Percentiles rank a stretch among this genome's conserved stretches.
phyloP scores from a whole-genome alignment of 2,888 invertebrate species.

The Cataglyphis albicans region DNA sequence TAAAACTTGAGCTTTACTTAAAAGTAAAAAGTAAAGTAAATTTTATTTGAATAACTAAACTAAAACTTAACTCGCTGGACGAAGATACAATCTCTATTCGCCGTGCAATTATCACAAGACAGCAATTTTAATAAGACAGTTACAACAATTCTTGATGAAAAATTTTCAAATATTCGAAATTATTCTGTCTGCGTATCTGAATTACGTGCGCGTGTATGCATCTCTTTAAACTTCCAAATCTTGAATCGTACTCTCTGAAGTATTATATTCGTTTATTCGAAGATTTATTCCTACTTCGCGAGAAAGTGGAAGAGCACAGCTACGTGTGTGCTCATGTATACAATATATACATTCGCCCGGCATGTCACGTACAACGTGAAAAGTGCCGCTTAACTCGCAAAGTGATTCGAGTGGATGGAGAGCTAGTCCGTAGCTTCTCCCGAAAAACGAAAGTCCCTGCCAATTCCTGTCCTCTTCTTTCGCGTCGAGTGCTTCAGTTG shows the following conservation, averaged over 20 bases:
- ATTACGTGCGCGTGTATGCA: background rate
- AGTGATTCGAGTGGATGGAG: slow-evolving; percentile 52
- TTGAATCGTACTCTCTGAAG: background rate
- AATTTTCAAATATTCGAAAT: background rate
- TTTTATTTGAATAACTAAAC: slow-evolving; percentile 5
- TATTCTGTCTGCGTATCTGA: slow-evolving; percentile 3
- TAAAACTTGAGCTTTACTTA: background rate
- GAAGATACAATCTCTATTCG: background rate
- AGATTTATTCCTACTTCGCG: slow-evolving; percentile 36
- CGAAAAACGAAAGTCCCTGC: slow-evolving; percentile 40
- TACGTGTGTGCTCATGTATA: slow-evolving; percentile 25
- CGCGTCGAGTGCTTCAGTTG: background rate
- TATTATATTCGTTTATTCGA: slow-evolving; percentile 42
- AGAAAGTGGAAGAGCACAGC: slow-evolving; percentile 7
- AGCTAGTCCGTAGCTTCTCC: slow-evolving; percentile 21
- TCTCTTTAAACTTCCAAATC: slow-evolving; percentile 11
- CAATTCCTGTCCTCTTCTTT: slow-evolving; percentile 25
- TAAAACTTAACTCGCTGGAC: background rate
- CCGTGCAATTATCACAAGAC: background rate
- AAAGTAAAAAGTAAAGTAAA: background rate
- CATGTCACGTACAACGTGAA: slow-evolving; percentile 48
- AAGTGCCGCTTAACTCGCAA: slow-evolving; percentile 51
- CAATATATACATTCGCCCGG: slow-evolving; percentile 37
- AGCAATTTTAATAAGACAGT: background rate
- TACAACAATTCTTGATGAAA: background rate